These are phyloP conservation scores for Mesochorus sp. DNA, from an alignment of 2,888 invertebrate genomes.

Conservation along the genomic window DNA sequence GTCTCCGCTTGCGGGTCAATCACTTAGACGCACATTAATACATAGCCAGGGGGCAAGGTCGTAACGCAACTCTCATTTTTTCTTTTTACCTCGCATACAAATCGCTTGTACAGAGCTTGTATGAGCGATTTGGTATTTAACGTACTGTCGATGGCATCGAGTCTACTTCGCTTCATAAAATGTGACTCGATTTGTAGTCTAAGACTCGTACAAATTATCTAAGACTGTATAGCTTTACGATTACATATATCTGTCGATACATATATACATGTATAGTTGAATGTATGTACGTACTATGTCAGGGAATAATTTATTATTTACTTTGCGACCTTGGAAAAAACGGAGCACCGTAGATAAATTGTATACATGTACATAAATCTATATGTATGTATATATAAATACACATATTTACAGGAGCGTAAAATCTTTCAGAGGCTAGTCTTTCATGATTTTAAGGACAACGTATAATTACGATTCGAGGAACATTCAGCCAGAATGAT, in stretches of 20 bases:
- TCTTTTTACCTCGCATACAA: background rate
- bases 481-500: too few relatives aligned
- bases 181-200: background rate
- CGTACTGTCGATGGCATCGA: background rate
- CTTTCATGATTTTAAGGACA: background rate
- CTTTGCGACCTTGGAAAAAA: constrained; percentile 41
- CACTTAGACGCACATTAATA: constrained; percentile 30
- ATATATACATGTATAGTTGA: constrained; percentile 1
- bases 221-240: background rate
- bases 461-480: too few relatives aligned
- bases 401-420: background rate
- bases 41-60: constrained; percentile 4
- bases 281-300: background rate
- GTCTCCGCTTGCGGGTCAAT: constrained; percentile 37
- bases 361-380: too few relatives aligned
- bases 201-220: background rate
- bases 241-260: background rate
- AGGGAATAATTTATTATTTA: constrained; percentile 39
- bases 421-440: background rate
- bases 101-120: too few relatives aligned
- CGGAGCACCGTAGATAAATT: constrained; percentile 35
- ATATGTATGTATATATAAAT: too few relatives aligned
- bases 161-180: constrained; percentile 13
- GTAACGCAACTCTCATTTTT: background rate
- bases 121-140: background rate